Evolutionary conservation across 2,888 invertebrate species (phyloP).

Genomic region (Crocallis elinguaria): DNA sequence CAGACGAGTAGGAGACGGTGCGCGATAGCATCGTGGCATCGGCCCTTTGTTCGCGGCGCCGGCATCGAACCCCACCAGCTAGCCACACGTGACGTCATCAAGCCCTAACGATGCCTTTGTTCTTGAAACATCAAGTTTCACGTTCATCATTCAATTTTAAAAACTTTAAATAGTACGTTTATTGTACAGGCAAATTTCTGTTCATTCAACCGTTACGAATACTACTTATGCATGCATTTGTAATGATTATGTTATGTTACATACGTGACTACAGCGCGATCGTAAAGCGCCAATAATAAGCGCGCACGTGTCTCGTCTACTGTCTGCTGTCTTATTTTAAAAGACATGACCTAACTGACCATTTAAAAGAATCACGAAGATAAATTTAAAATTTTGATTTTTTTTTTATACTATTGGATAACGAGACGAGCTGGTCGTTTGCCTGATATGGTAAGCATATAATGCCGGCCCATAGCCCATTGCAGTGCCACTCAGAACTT

Average conservation of each 20-base stretch:
- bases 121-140: conserved; percentile 6
- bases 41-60: conserved; percentile 41
- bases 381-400: too few relatives aligned
- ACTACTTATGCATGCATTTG: conserved; percentile 27
- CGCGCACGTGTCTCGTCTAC: conserved; percentile 46
- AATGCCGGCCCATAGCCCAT: too few relatives aligned
- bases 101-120: conserved; percentile 34
- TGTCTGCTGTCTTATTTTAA: conserved; percentile 30
- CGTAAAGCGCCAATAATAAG: conserved; percentile 36
- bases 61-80: conserved; percentile 30
- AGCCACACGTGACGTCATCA: conserved; percentile 32
- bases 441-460: too few relatives aligned
- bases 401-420: too few relatives aligned
- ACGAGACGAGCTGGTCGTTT: too few relatives aligned
- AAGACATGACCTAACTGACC: conserved; percentile 10
- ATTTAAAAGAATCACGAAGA: too few relatives aligned
- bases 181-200: conserved; percentile 12
- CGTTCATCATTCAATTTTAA: background rate
- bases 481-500: too few relatives aligned
- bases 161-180: background rate
- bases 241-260: conserved; percentile 42
- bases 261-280: conserved; percentile 46
- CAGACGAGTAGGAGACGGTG: conserved; percentile 35
- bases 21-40: conserved; percentile 38
- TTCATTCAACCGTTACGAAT: conserved; percentile 33